Conservation (phyloP, 2,888 invertebrate species). For the Macaria notata region DNA sequence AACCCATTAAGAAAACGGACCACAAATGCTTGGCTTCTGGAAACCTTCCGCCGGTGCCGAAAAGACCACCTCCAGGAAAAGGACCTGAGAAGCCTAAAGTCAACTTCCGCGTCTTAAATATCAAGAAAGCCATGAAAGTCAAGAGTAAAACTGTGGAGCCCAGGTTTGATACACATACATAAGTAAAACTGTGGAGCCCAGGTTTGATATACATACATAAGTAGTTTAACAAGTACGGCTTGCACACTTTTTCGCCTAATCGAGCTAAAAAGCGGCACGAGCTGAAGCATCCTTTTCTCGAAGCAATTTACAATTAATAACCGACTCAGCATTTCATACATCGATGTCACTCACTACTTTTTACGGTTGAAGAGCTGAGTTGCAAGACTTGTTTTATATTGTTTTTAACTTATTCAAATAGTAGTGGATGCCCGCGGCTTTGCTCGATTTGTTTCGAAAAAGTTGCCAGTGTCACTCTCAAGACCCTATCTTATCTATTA, state of each 20-base stretch:
- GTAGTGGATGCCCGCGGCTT: not conserved
- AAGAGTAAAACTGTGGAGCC: slow-evolving; percentile 81
- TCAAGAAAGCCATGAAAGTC: slow-evolving; percentile 78
- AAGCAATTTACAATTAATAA: too few species aligned
- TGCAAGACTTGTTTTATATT: slow-evolving; percentile 1
- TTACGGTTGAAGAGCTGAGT: too few species aligned
- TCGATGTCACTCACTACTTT: too few species aligned
- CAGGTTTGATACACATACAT: too few species aligned
- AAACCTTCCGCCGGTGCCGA: slow-evolving; percentile 74
- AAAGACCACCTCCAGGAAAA: slow-evolving; percentile 56
- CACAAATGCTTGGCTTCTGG: slow-evolving; percentile 64
- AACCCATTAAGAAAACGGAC: slow-evolving; percentile 62
- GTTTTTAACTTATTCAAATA: not conserved
- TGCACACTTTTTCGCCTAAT: too few species aligned
- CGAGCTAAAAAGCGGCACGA: too few species aligned
- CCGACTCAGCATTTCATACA: too few species aligned
- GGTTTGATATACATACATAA: slow-evolving; percentile 53
- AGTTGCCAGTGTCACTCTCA: too few species aligned
- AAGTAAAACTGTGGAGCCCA: slow-evolving; percentile 79
- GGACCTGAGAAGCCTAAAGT: slow-evolving; percentile 56
- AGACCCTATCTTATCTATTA: too few species aligned
- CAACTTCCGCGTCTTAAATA: slow-evolving; percentile 84
- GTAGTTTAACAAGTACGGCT: slow-evolving; percentile 53
- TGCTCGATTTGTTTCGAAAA: not conserved
- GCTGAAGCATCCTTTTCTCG: too few species aligned